Base-by-base conservation (phyloP, 2,797 vertebrate genomes). In the Capromys pilorides region DNA sequence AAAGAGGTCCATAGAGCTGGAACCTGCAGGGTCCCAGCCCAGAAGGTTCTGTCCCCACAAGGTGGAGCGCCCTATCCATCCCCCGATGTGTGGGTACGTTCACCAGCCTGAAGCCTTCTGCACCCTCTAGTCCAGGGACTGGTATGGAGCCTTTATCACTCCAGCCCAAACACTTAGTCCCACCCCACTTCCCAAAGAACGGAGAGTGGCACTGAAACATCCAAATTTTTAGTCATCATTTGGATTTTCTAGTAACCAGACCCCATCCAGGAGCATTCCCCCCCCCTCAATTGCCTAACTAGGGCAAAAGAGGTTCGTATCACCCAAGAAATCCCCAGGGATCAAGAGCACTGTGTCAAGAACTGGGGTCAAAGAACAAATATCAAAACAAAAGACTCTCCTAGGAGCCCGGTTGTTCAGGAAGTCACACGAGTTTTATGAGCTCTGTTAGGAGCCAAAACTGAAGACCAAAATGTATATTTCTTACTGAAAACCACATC, bases 1-100 rank as follows among this genome's bases (percentile, higher is more conserved):
- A 45, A 11, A 78, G 61, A 45, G 22, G 13, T 16, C 13, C 26
- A 10, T 5, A 36, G 13, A 26, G 31, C 51, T 36, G 67, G 39
- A 28, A 36, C 61, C 59, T 24, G 3, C 12, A 2, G 39, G 39
- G 6, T 94, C 61, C 24, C 16, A 61, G 33, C 19, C 36, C 13
- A 26, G n/a, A n/a, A 21, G 14, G 16, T 6, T 62, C 59, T 77
- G 49, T 54, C 14, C 36, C 31, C 49, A 16, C 8, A n/a, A 49
- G 8, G 18, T 45, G 31, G 39, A 2, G 1, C 16, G 5, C 1
- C 5, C 45, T 8, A 45, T 45, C 6, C 45, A 9, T 4, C 16
- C 31, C 39, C 31, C 12, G 31, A 19, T 28, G 26, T 11, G 16
- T n/a, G 33, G 39, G 18, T 33, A 26, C 12, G 31, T 33, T 83